Evolutionary conservation across 1,140 invertebrate species (phyloP).

Genomic region (Lepidostoma basale): DNA sequence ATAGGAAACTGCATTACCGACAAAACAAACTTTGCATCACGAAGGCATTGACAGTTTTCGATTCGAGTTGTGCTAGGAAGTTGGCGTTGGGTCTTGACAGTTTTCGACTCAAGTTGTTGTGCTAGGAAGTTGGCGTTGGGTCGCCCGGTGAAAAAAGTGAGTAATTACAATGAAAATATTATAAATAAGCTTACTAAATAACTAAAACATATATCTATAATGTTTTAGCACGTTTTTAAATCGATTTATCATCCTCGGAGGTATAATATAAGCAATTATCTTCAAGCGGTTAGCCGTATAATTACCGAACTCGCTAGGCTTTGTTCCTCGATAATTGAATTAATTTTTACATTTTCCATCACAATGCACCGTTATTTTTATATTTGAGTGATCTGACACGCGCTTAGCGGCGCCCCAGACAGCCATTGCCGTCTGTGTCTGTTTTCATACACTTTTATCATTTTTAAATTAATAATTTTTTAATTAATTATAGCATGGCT

Average conservation of each 20-base stretch:
- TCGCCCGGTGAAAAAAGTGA: neutral
- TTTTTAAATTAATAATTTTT: too few species aligned
- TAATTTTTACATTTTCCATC: slow-evolving; percentile 7
- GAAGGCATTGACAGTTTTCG: slow-evolving; percentile 27
- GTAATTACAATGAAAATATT: neutral
- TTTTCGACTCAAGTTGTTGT: neutral
- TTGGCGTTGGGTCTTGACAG: slow-evolving; percentile 8
- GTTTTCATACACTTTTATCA: too few species aligned
- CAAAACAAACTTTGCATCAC: slow-evolving; percentile 16
- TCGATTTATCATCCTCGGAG: neutral
- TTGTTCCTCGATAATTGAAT: slow-evolving; percentile 2
- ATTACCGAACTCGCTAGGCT: slow-evolving; percentile 17
- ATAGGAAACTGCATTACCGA: neutral
- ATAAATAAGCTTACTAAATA: neutral
- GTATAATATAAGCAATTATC: neutral
- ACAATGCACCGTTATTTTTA: neutral
- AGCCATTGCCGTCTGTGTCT: too few species aligned
- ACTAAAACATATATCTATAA: neutral
- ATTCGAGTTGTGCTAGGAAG: neutral
- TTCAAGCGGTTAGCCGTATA: neutral
- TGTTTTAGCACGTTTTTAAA: neutral
- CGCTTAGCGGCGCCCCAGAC: too few species aligned
- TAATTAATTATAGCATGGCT: too few species aligned
- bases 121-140: neutral
- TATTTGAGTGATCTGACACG: neutral